A percentile compares a stretch with the other conserved stretches of the same genome.
Evolutionary conservation across 1,140 invertebrate genomes (phyloP).

Genomic region (Drosophila sturtevanti): DNA sequence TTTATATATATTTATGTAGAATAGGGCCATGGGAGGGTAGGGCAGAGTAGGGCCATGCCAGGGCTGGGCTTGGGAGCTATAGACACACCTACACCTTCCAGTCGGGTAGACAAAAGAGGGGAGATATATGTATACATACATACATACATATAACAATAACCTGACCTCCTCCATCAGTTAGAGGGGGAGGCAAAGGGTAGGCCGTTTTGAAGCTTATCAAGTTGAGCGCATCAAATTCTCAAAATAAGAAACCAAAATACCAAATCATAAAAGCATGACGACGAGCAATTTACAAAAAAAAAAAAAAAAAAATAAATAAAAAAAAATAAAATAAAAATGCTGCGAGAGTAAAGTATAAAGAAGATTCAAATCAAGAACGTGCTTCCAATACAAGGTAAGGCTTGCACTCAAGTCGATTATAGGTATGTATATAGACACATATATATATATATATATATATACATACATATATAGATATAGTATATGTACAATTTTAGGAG

Average conservation of each 20-base stretch:
- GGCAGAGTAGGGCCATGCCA: background rate
- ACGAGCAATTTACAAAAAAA: constrained; percentile 76
- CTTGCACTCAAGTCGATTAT: constrained; percentile 47
- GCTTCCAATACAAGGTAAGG: constrained; percentile 43
- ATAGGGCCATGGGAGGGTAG: background rate
- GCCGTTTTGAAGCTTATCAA: constrained; percentile 67
- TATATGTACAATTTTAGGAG: constrained; percentile 53
- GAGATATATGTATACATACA: too few relatives aligned
- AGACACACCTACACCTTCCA: constrained; percentile 62
- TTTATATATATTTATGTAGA: background rate
- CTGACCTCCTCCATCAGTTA: constrained; percentile 35
- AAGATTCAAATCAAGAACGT: constrained; percentile 79
- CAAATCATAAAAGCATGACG: constrained; percentile 80
- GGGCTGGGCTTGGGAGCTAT: constrained; percentile 36
- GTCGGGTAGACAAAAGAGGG: constrained; percentile 20
- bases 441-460: constrained; percentile 36
- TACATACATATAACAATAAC: constrained; percentile 67
- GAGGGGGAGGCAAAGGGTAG: constrained; percentile 5
- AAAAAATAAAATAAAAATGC: background rate
- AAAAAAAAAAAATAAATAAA: constrained; percentile 12
- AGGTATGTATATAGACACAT: background rate
- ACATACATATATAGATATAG: constrained; percentile 21
- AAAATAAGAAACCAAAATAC: constrained; percentile 62
- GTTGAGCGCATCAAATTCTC: constrained; percentile 76
- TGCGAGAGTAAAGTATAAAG: constrained; percentile 15